Evolutionary conservation across 2,797 vertebrate genomes (phyloP), one percentile per base, ranked within the genome.

Genomic region (Fratercula arctica): DNA sequence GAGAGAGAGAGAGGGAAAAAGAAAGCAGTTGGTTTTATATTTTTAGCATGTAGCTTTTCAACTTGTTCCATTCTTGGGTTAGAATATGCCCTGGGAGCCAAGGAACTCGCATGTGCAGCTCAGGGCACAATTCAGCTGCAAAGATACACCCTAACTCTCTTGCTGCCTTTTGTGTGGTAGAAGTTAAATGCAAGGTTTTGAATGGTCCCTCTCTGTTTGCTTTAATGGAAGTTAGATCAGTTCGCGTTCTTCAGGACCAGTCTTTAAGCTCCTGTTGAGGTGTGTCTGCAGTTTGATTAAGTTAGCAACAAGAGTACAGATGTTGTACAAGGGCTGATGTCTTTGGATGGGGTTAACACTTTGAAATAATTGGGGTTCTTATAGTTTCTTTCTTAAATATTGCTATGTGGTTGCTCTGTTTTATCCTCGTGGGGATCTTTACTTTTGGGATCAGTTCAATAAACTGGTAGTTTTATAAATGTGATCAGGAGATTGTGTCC

Each of bases 11-110:
- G 41, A 41, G 41, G 15, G 41, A 41, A 31, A 81, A 81, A 61
- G 8, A 10, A 87, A 77, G 39, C 53, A 70, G 28, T 76, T 90
- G 21, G 53, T 1, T 87, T 73, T 85, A 11, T 90, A 84, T 91
- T 95, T 96, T 90, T 88, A 93, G 75, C 46, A 15, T 35, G 66
- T 35, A 84, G n/a, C 14, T 81, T 90, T 91, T 76, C 64, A 74
- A 2, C 33, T 51, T 86, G 19, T 66, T 91, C 77, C 51, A n/a
- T 66, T 92, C 46, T 78, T 54, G 81, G 61, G 57, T 87, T 92
- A 43, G 78, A 75, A 66, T 46, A 63, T 87, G 57, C 73, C 84
- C 37, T 53, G 31, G 46, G 50, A 78, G 31, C 35, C 64, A 67
- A 59, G 54, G 78, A 72, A 57, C 29, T 85, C 31, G 6, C 6